phyloP scores from a whole-genome alignment of 2,797 vertebrate genomes.

The Oreochromis mossambicus region DNA sequence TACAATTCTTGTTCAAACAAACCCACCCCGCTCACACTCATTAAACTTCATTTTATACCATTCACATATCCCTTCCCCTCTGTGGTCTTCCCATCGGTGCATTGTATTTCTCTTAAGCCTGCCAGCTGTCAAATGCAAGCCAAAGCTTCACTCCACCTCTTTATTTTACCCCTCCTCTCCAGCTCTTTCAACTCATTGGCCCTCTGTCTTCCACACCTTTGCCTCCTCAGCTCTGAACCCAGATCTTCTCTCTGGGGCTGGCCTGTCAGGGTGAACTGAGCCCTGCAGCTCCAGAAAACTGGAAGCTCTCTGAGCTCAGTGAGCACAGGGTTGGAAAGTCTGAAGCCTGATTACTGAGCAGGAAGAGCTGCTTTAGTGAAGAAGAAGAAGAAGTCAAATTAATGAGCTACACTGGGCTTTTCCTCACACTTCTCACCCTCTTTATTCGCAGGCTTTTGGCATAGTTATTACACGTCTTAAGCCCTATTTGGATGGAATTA shows the following conservation, averaged over 20 bases:
- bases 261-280: constrained; percentile 57
- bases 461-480: background rate
- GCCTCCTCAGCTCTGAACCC: constrained; percentile 39
- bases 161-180: constrained; percentile 12
- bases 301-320: constrained; percentile 6
- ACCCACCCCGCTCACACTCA: constrained; percentile 1
- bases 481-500: background rate
- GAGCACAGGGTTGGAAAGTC: background rate
- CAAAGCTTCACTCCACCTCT: constrained; percentile 31
- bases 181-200: constrained; percentile 19
- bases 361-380: background rate
- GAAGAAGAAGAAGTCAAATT: background rate
- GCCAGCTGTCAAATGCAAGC: constrained; percentile 46
- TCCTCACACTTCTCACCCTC: background rate
- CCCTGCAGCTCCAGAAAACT: constrained; percentile 25
- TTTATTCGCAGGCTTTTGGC: background rate
- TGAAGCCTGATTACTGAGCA: background rate
- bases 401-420: background rate
- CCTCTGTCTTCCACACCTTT: constrained; percentile 15
- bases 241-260: constrained; percentile 47
- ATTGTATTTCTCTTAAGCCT: constrained; percentile 39
- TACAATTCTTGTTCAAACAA: background rate
- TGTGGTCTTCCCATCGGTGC: constrained; percentile 8
- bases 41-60: constrained; percentile 14
- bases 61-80: constrained; percentile 9